Percentiles rank a stretch among this genome's conserved stretches.
phyloP scores from a whole-genome alignment of 2,113 vertebrate genomes.

The Peromyscus californicus region DNA sequence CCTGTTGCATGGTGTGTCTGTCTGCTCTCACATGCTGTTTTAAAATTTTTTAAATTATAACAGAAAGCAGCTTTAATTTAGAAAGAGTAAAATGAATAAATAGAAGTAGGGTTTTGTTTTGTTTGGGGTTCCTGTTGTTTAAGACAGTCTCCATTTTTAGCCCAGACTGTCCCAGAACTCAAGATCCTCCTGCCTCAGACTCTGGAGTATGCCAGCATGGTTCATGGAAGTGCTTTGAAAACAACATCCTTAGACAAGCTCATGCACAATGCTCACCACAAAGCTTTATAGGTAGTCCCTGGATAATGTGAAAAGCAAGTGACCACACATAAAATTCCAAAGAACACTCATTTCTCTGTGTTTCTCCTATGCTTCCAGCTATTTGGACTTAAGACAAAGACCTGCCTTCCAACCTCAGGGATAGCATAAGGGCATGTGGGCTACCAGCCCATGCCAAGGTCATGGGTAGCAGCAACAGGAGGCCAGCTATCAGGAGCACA shows the following conservation, averaged over 20 bases:
- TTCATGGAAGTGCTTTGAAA: neutral
- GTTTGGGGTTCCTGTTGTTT: neutral
- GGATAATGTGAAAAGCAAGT: neutral
- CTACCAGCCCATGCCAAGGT: neutral
- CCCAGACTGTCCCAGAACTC: neutral
- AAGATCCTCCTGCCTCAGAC: neutral
- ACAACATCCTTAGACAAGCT: neutral
- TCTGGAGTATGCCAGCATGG: neutral
- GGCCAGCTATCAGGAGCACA: neutral
- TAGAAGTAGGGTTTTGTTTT: neutral
- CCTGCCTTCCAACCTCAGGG: neutral
- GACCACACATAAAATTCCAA: neutral
- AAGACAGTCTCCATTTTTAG: neutral
- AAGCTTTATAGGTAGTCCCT: neutral
- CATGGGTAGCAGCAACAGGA: neutral
- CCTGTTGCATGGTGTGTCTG: too few species aligned
- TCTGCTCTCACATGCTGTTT: too few species aligned
- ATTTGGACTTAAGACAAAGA: neutral
- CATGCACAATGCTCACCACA: neutral
- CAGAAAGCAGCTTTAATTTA: neutral
- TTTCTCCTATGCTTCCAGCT: neutral
- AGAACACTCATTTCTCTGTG: neutral
- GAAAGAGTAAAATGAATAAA: conserved; percentile 10
- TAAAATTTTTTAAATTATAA: too few species aligned
- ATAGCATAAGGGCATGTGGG: too few species aligned